Evolutionary conservation across 92 coral and sea anemone genomes (phyloP).

Genomic region (Parazoanthus darwini): DNA sequence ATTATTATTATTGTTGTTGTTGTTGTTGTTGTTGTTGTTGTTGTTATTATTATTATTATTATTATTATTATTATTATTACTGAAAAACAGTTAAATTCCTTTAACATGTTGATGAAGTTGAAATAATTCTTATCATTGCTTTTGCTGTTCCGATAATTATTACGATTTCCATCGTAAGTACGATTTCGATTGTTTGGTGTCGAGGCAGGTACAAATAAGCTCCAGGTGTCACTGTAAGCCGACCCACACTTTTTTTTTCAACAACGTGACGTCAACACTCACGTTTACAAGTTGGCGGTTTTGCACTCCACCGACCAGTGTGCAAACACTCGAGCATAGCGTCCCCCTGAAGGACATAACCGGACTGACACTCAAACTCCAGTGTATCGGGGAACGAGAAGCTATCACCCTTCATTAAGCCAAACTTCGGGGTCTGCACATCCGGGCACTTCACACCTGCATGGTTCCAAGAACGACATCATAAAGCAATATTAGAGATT

Average conservation of each 20-base stretch:
- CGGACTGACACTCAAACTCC: slow-evolving; percentile 75
- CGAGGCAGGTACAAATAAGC: not conserved
- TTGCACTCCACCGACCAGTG: slow-evolving; percentile 81
- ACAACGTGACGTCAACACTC: slow-evolving; percentile 32
- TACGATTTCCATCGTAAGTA: too few species aligned
- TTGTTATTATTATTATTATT: too few species aligned
- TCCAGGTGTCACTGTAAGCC: not conserved
- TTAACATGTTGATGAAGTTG: too few species aligned
- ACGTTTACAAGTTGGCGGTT: slow-evolving; percentile 81
- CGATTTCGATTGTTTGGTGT: too few species aligned
- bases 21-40: too few species aligned
- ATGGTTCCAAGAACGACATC: not conserved
- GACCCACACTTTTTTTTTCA: not conserved
- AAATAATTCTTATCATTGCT: too few species aligned
- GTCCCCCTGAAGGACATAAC: slow-evolving; percentile 80
- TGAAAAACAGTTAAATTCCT: too few species aligned
- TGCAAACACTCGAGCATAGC: slow-evolving; percentile 73
- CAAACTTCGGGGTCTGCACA: slow-evolving; percentile 69
- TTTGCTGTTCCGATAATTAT: too few species aligned
- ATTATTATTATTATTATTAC: too few species aligned
- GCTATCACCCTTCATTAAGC: slow-evolving; percentile 75
- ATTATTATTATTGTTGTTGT: too few species aligned
- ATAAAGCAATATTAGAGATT: too few species aligned
- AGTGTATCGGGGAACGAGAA: slow-evolving; percentile 87
- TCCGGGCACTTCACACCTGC: slow-evolving; percentile 83